phyloP scores from a whole-genome alignment of 2,888 invertebrate species.

The Gisinianus flammeolus region DNA sequence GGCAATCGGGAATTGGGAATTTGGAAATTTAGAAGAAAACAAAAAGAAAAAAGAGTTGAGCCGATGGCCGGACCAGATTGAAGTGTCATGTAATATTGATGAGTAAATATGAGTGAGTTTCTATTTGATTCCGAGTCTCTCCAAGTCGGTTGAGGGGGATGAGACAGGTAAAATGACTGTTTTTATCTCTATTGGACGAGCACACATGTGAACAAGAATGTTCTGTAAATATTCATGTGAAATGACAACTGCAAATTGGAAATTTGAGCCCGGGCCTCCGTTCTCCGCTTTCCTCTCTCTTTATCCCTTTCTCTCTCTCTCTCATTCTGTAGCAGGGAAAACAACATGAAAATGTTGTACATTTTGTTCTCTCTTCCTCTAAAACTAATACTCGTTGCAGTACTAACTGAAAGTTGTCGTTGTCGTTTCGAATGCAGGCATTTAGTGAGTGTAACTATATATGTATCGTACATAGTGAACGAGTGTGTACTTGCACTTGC shows the following conservation, averaged over 20 bases:
- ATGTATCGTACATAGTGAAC: too few species aligned
- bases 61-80: background rate
- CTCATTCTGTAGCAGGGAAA: background rate
- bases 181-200: background rate
- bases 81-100: background rate
- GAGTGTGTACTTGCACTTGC: too few species aligned
- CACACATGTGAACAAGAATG: constrained; percentile 18
- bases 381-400: background rate
- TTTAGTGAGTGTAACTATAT: too few species aligned
- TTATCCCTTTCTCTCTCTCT: background rate
- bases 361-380: background rate
- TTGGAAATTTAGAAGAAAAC: too few species aligned
- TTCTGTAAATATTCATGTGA: constrained; percentile 34
- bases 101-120: background rate
- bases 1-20: too few species aligned
- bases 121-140: background rate
- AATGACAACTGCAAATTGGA: constrained; percentile 34
- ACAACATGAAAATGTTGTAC: background rate
- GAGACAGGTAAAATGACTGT: background rate
- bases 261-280: constrained; percentile 18
- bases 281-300: constrained; percentile 8
- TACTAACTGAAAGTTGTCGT: too few species aligned
- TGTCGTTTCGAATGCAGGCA: too few species aligned
- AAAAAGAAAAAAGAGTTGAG: background rate
- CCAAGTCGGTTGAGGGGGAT: too few species aligned